phyloP scores from a whole-genome alignment of 2,888 invertebrate species.

The Drosophila atripex region DNA sequence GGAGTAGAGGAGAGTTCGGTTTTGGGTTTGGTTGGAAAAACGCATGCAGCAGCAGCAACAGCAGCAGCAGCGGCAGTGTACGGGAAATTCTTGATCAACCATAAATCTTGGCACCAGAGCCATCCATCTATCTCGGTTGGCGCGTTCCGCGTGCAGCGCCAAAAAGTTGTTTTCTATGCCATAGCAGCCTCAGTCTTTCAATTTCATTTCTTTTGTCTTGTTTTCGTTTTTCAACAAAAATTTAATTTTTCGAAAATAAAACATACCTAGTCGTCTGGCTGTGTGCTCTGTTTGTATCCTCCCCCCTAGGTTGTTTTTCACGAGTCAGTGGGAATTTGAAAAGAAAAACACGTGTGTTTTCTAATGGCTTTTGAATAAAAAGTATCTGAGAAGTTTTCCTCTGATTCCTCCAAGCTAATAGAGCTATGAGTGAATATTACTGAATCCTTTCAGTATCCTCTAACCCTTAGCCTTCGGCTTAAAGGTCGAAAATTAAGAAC shows the following conservation, averaged over 20 bases:
- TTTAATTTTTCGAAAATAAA: slow-evolving; percentile 67
- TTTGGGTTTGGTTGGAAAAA: slow-evolving; percentile 44
- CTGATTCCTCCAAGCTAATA: no score
- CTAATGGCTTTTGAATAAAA: slow-evolving; percentile 36
- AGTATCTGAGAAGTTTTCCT: neutral
- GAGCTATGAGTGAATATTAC: no score
- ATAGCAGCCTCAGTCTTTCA: neutral
- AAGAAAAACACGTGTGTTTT: slow-evolving; percentile 45
- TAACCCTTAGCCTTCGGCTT: slow-evolving; percentile 29
- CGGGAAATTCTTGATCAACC: slow-evolving; percentile 81
- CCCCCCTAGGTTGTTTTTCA: slow-evolving; percentile 27
- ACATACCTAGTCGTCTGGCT: slow-evolving; percentile 54
- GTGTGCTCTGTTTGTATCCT: slow-evolving; percentile 18
- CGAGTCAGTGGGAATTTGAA: slow-evolving; percentile 14
- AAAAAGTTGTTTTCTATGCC: slow-evolving; percentile 72
- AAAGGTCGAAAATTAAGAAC: slow-evolving; percentile 76
- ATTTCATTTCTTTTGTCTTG: slow-evolving; percentile 16
- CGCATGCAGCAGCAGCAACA: slow-evolving; percentile 49
- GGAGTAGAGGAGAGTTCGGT: slow-evolving; percentile 18
- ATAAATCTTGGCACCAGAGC: slow-evolving; percentile 80
- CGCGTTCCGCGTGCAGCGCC: slow-evolving; percentile 72
- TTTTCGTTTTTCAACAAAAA: slow-evolving; percentile 57
- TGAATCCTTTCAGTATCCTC: neutral
- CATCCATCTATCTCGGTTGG: slow-evolving; percentile 81
- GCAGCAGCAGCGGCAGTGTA: slow-evolving; percentile 36